These are phyloP conservation scores for Agrypnus murinus DNA, from an alignment of 2,888 invertebrate genomes.

Conservation along the genomic window DNA sequence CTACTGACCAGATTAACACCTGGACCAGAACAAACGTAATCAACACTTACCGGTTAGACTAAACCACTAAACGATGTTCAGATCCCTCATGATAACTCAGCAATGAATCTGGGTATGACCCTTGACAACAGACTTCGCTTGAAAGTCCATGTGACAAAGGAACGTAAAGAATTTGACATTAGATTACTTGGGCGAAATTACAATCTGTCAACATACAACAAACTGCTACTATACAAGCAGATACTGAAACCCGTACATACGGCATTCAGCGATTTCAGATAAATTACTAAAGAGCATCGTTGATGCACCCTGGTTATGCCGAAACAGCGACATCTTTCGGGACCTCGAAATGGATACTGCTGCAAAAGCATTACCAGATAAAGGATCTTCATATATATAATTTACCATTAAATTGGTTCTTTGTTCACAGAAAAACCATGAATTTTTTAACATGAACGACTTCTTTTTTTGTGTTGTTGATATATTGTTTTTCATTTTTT, in stretches of 20 bases:
- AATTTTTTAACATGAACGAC: too few species aligned
- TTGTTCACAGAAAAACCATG: too few species aligned
- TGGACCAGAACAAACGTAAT: background rate
- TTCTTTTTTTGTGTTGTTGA: too few species aligned
- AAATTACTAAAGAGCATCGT: background rate
- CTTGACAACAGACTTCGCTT: background rate
- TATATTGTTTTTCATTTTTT: too few species aligned
- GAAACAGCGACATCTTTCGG: background rate
- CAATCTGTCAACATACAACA: too few species aligned
- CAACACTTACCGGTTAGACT: background rate
- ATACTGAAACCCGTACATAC: too few species aligned
- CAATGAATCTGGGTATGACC: background rate
- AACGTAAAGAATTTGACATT: background rate
- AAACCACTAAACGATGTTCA: background rate
- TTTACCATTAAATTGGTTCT: too few species aligned
- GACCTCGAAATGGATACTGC: background rate
- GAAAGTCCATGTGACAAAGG: background rate
- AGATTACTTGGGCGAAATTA: slow-evolving; percentile 1
- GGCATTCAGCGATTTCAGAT: background rate
- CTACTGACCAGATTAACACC: background rate
- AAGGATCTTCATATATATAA: too few species aligned
- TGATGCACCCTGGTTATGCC: slow-evolving; percentile 1
- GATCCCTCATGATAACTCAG: background rate
- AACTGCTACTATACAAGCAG: too few species aligned
- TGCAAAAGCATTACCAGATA: background rate